These are phyloP conservation scores for Anableps anableps DNA, from an alignment of 2,797 vertebrate genomes.

Conservation along the genomic window DNA sequence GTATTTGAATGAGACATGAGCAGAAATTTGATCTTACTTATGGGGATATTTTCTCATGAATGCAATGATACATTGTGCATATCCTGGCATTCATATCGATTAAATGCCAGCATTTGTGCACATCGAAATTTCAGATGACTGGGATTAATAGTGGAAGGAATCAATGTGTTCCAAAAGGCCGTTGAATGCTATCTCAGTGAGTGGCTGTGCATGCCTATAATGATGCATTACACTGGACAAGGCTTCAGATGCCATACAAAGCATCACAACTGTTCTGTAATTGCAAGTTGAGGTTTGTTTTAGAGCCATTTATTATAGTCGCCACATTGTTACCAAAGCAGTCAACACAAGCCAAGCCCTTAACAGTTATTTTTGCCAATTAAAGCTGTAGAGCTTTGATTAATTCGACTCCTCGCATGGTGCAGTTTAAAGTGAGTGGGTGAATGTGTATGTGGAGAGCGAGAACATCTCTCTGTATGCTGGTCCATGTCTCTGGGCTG, in stretches of 20 bases:
- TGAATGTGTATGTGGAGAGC: slow-evolving; percentile 41
- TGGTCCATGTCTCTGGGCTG: slow-evolving; percentile 79
- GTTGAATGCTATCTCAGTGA: slow-evolving; percentile 12
- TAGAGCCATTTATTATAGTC: slow-evolving; percentile 45
- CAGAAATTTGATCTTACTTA: slow-evolving; percentile 70
- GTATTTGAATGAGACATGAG: slow-evolving; percentile 71
- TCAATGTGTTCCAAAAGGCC: slow-evolving; percentile 49
- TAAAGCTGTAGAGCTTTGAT: slow-evolving; percentile 70
- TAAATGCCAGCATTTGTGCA: slow-evolving; percentile 61
- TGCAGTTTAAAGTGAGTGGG: slow-evolving; percentile 59
- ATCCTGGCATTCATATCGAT: slow-evolving; percentile 63
- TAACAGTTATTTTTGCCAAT: slow-evolving; percentile 60
- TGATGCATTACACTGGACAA: slow-evolving; percentile 44
- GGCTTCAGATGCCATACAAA: slow-evolving; percentile 17
- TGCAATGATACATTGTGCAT: slow-evolving; percentile 52
- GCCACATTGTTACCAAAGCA: slow-evolving; percentile 35
- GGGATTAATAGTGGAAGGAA: slow-evolving; percentile 52
- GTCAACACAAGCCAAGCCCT: slow-evolving; percentile 40
- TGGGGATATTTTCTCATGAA: slow-evolving; percentile 64
- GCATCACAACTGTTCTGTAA: slow-evolving; percentile 33
- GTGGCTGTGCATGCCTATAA: slow-evolving; percentile 28
- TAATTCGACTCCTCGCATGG: slow-evolving; percentile 63
- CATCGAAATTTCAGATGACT: slow-evolving; percentile 46
- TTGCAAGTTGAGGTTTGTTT: slow-evolving; percentile 50
- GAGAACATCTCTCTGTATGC: slow-evolving; percentile 78